A percentile compares a stretch with the other conserved stretches of the same genome.
Conservation (phyloP, 2,113 vertebrate genomes). For the Sterrhoptilus dennistouni region DNA sequence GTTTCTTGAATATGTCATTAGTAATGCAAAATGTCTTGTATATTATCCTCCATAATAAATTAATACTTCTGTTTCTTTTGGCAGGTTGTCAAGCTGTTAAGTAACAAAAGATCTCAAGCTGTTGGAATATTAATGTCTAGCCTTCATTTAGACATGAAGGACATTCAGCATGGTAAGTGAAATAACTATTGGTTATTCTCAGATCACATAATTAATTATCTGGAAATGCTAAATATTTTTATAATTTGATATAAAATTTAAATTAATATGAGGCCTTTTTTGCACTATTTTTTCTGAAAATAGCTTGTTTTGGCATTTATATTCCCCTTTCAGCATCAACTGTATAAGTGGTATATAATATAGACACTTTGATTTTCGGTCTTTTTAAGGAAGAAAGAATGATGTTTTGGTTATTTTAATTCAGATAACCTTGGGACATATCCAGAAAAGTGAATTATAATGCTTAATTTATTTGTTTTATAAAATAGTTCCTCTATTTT, state of each 20-base stretch:
- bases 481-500: constrained; percentile 11
- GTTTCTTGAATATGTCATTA: background rate
- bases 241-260: background rate
- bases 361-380: background rate
- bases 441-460: background rate
- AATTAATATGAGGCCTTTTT: background rate
- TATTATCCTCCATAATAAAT: background rate
- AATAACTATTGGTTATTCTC: background rate
- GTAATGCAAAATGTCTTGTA: background rate
- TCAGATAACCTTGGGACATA: background rate
- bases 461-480: constrained; percentile 8
- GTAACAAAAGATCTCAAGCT: constrained; percentile 96
- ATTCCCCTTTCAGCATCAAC: background rate
- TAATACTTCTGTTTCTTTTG: constrained; percentile 41
- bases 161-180: constrained; percentile 93
- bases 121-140: constrained; percentile 99
- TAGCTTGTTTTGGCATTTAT: background rate
- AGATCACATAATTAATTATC: background rate
- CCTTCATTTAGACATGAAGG: constrained; percentile 95
- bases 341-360: background rate
- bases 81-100: constrained; percentile 93
- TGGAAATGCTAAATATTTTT: background rate
- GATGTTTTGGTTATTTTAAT: background rate
- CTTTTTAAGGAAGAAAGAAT: background rate
- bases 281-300: background rate